A percentile compares a stretch with the other conserved stretches of the same genome.
Conservation (phyloP, 2,113 vertebrate genomes). For the Oreochromis niloticus region DNA sequence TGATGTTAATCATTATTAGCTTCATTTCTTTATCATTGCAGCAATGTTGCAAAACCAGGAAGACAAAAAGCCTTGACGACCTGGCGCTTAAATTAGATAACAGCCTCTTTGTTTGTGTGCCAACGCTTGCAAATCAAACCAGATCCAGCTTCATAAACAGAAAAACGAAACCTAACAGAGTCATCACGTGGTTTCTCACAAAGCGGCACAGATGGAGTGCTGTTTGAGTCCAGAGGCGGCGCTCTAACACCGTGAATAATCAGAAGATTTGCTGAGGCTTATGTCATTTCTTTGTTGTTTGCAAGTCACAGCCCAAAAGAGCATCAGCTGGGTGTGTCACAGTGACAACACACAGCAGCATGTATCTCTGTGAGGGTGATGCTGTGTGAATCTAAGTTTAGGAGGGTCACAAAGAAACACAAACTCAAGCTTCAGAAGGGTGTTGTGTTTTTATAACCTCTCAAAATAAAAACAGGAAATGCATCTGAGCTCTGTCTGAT, state of each 20-base stretch:
- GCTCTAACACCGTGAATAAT: not conserved
- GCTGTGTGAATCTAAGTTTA: no score
- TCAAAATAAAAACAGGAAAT: not conserved
- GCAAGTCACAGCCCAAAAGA: no score
- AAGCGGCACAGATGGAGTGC: not conserved
- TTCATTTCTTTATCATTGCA: no score
- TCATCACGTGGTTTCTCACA: slow-evolving; percentile 29
- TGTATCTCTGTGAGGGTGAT: no score
- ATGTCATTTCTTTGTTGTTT: no score
- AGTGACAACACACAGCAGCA: no score
- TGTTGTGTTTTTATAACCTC: fast-evolving
- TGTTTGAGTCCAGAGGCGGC: not conserved
- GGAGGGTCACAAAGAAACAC: fast-evolving
- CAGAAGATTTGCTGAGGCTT: fast-evolving
- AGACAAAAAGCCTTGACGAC: fast-evolving
- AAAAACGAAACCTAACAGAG: not conserved
- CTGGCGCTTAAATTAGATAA: fast-evolving
- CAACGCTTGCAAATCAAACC: not conserved
- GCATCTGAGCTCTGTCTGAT: fast-evolving
- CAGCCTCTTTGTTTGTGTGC: not conserved
- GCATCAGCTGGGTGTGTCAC: no score
- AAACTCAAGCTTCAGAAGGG: fast-evolving
- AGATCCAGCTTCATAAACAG: not conserved
- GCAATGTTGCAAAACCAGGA: no score
- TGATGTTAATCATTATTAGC: no score